Percentiles rank a stretch among this genome's conserved stretches.
Conservation (phyloP, 2,888 invertebrate genomes). For the Ichneumon xanthorius region DNA sequence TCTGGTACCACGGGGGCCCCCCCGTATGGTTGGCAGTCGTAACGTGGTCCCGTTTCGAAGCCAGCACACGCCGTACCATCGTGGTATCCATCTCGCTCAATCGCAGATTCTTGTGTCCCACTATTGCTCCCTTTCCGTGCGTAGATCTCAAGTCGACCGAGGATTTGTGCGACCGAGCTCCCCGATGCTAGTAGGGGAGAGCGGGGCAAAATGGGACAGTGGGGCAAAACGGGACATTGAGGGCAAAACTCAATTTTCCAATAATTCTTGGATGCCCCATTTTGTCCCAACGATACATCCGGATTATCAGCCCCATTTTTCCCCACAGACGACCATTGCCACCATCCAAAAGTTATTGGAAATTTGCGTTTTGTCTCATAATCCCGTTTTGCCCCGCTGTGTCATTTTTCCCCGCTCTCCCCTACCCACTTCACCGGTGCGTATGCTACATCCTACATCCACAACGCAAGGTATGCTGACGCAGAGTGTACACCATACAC, state of each 20-base stretch:
- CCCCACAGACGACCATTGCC: no score
- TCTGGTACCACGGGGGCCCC: conserved; percentile 53
- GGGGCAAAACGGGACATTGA: no score
- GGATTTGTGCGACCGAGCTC: conserved; percentile 18
- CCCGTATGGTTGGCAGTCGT: conserved; percentile 19
- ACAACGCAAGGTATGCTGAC: conserved; percentile 10
- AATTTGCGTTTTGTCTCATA: no score
- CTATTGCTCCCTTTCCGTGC: conserved; percentile 20
- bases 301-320: no score
- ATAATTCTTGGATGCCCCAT: no score
- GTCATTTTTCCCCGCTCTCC: no score
- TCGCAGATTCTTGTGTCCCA: conserved; percentile 22
- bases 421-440: conserved; percentile 19
- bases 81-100: conserved; percentile 4
- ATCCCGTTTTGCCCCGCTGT: no score
- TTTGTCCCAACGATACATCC: no score
- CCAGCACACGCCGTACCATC: conserved; percentile 5
- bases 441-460: conserved; percentile 32
- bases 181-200: conserved; percentile 24
- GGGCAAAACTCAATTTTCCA: no score
- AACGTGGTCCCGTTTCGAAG: conserved; percentile 31
- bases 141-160: conserved; percentile 23
- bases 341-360: no score
- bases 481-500: conserved; percentile 26
- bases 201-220: no score